Evolutionary conservation across 1,140 invertebrate genomes (phyloP), one percentile per base, ranked within the genome.

Genomic region (Lucilia sericata): DNA sequence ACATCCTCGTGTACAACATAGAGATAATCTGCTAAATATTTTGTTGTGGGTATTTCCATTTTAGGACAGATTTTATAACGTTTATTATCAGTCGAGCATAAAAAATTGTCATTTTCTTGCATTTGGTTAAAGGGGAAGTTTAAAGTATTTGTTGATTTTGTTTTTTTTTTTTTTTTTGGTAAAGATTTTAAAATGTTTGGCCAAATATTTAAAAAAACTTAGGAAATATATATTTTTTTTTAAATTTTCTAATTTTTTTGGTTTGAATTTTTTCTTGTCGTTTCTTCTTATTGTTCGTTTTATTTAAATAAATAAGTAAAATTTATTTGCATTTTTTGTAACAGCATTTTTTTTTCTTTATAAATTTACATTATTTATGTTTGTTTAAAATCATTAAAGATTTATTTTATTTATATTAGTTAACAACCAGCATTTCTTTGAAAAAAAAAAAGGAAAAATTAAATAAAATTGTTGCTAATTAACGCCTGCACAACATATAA

Each of bases 21-120:
- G 17, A 91, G 86, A 88, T 91, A 91, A 85, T 91, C 90, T 85
- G 90, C 88, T 90, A 91, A 84, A 90, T 91, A 91, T 84, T 91
- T 91, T 83, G 88, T 90, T 83, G 89, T 91, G 87, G 89, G 88
- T 87, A 91, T 89, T 82, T 91, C 88, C 90, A 91, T 90, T 88
- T 89, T 90, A 82, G 89, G 88, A 87, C 88, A 90, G 87, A 90
- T 88, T 86, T 90, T 88, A 85, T 90, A 90, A 85, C 88, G 87
- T 85, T 90, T 90, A 65, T 87, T 86, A 75, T 70, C 65, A 70
- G 86, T 85, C 47, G 82, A 70, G 83, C 88, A 89, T 84, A 85
- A 88, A 86, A 90, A 89, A 83, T 90, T 90, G 87, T 90, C 89
- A 90, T 90, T 90, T 90, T 90, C 89, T 87, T 90, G 89, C 89